Evolutionary conservation across 2,113 vertebrate genomes (phyloP).

Genomic region (Plectropomus leopardus): DNA sequence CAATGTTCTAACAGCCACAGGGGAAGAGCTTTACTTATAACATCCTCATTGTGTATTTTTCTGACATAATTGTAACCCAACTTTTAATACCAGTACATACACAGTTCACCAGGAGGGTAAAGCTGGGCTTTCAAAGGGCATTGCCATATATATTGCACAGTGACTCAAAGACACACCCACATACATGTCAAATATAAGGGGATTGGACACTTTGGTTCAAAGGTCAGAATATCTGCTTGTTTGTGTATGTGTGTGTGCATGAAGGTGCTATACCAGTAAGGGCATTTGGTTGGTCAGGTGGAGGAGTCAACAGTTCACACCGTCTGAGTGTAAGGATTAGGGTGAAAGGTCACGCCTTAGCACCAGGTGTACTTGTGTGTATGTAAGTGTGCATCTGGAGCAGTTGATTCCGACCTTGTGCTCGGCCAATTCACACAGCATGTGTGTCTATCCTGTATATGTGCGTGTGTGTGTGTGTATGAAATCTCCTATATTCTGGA

Average conservation of each 20-base stretch:
- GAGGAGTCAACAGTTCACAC: slow-evolving; percentile 54
- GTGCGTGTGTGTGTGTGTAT: slow-evolving; percentile 18
- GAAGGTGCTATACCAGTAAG: neutral
- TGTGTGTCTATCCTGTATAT: slow-evolving; percentile 9
- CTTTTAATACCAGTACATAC: neutral
- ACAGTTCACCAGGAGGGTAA: neutral
- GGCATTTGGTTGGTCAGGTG: slow-evolving; percentile 33
- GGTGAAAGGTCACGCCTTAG: slow-evolving; percentile 52
- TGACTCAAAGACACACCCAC: slow-evolving; percentile 8
- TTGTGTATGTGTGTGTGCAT: neutral
- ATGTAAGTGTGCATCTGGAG: slow-evolving; percentile 29
- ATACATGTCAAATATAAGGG: neutral
- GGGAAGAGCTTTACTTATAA: neutral
- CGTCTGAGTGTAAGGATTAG: slow-evolving; percentile 52
- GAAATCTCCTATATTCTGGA: neutral
- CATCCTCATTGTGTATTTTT: neutral
- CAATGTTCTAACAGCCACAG: neutral
- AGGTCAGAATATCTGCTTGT: slow-evolving; percentile 10
- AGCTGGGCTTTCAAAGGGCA: slow-evolving; percentile 3
- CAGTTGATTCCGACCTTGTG: slow-evolving; percentile 1
- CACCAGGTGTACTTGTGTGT: slow-evolving; percentile 35
- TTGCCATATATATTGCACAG: neutral
- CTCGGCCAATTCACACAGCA: slow-evolving; percentile 31
- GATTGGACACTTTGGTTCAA: slow-evolving; percentile 36
- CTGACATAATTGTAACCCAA: neutral